A percentile compares a stretch with the other conserved stretches of the same genome.
Conservation (phyloP, 2,113 vertebrate genomes). For the Uropsilus gracilis region DNA sequence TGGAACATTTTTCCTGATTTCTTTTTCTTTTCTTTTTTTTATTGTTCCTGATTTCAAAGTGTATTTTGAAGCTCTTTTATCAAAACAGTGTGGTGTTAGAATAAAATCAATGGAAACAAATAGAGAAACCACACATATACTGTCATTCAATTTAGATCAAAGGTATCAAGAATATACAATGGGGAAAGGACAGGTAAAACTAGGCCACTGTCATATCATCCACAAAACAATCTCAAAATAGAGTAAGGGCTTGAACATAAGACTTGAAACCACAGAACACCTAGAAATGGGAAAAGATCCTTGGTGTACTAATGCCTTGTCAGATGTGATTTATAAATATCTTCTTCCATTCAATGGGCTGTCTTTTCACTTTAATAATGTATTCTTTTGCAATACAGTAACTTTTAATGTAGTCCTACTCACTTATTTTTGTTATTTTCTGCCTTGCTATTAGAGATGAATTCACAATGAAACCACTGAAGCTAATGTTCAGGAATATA, state of each 20-base stretch:
- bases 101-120: not conserved
- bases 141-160: not conserved
- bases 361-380: no score
- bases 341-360: no score
- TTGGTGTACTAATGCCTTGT: no score
- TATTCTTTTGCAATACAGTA: no score
- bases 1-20: not conserved
- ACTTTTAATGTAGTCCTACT: no score
- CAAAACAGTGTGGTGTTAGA: not conserved
- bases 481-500: no score
- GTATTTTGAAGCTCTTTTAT: not conserved
- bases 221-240: not conserved
- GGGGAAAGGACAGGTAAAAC: not conserved
- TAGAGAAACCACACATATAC: not conserved
- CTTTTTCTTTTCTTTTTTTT: no score
- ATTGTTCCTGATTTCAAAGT: not conserved
- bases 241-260: not conserved
- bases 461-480: no score
- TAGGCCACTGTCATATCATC: not conserved
- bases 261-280: no score
- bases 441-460: no score
- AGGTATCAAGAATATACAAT: not conserved
- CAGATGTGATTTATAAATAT: no score
- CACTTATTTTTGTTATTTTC: no score
- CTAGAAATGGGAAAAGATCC: not conserved